These are phyloP conservation scores for Pseudois nayaur DNA, from an alignment of 2,113 vertebrate genomes.

Conservation along the genomic window DNA sequence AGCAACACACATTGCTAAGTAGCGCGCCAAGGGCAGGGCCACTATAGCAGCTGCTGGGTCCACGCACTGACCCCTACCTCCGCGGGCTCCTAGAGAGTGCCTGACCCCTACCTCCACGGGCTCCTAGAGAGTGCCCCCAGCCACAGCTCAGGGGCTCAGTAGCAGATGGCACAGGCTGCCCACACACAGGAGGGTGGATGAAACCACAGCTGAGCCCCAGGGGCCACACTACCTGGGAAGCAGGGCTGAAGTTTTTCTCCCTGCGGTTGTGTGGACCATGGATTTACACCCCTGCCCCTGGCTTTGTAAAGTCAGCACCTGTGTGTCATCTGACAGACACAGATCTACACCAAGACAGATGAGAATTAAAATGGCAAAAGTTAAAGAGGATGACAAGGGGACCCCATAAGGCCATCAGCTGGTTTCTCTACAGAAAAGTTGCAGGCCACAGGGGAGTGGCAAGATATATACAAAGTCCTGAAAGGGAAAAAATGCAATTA, in stretches of 20 bases:
- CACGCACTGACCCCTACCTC: background rate
- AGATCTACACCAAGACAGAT: background rate
- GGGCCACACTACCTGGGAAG: background rate
- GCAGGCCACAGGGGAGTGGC: background rate
- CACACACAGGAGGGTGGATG: background rate
- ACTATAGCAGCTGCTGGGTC: background rate
- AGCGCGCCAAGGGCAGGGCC: accelerated
- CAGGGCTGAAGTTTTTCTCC: background rate
- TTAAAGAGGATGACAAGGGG: background rate
- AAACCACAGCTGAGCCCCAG: background rate
- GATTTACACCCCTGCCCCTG: background rate
- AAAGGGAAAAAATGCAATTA: background rate
- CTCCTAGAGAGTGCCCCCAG: background rate
- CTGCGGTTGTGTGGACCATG: accelerated
- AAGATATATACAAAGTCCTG: background rate
- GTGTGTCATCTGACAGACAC: background rate
- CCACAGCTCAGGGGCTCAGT: background rate
- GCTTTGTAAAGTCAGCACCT: background rate
- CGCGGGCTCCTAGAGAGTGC: accelerated
- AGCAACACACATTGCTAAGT: background rate
- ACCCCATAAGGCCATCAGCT: background rate
- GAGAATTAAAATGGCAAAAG: background rate
- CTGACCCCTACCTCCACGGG: accelerated
- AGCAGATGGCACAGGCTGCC: background rate
- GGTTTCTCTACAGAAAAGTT: background rate